These are phyloP conservation scores for Diadophis punctatus DNA, from an alignment of 2,113 vertebrate species.

Conservation along the genomic window DNA sequence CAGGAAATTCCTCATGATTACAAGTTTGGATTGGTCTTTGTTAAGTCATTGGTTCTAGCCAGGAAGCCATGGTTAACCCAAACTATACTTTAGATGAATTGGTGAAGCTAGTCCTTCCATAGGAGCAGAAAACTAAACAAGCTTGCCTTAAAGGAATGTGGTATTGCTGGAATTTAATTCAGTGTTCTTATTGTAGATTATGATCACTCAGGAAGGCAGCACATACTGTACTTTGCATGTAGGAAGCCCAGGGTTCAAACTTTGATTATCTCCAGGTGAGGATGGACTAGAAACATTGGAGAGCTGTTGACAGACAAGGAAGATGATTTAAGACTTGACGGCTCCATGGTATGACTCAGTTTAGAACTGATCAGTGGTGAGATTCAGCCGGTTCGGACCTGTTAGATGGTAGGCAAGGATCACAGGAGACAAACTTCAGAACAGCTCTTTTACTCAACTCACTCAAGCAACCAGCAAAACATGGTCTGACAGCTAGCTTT, in stretches of 20 bases:
- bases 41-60: neutral
- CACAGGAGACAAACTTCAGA: too few relatives aligned
- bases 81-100: neutral
- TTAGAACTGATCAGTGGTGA: too few relatives aligned
- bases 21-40: neutral
- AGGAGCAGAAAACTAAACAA: neutral
- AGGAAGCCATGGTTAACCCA: neutral
- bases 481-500: too few relatives aligned
- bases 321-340: neutral
- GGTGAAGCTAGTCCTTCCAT: neutral
- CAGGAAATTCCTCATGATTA: neutral
- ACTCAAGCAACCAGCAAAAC: too few relatives aligned
- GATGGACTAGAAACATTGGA: neutral
- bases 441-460: too few relatives aligned
- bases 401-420: too few relatives aligned
- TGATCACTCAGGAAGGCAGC: neutral
- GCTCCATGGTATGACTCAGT: neutral
- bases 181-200: neutral
- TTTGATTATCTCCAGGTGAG: neutral
- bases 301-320: neutral
- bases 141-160: neutral
- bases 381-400: too few relatives aligned
- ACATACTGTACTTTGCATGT: neutral
- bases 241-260: neutral
- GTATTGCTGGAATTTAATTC: neutral